Evolutionary conservation across 2,888 invertebrate genomes (phyloP), one percentile per base, ranked within the genome.

Genomic region (Coremacera marginata): DNA sequence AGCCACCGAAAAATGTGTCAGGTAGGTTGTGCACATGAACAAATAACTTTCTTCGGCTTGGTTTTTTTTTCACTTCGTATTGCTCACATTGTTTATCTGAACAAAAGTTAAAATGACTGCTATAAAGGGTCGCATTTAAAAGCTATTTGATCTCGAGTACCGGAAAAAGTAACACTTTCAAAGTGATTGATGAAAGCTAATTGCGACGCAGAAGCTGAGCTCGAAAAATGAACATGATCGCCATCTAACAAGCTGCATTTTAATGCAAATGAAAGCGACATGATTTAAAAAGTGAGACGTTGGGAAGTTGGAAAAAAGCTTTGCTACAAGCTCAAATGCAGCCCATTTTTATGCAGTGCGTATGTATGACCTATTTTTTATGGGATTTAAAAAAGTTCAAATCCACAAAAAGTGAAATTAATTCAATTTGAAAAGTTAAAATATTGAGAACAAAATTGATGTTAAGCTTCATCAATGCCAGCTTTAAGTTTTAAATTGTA

Each of bases 121-220:
- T 44, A 11, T 44, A 44, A 44, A 44, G 44, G 44, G 44, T 44
- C 44, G 4, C 44, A 44, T 44, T 44, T 11, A 44, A 44, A 44
- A 44, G 44, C 44, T 44, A 44, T 4, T 44, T 44, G 44, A 63
- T 31, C 22, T 31, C 16, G 31, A 31, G 63, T n/a, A 65, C 34
- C 31, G n/a, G 31, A 16, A 44, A 44, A 44, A 44, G 44, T 44
- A 44, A 44, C 25, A 51, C 51, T 16, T 34, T 19, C 22, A 7
- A 67, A 8, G 22, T 78, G 77, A 78, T 79, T 78, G 81, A 81
- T 81, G 78, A 78, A 78, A 80, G 71, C 78, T 77, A 78, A 80
- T 79, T 79, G 72, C 65, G 25, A 22, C 74, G 52, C 52, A 34
- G 44, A 22, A 67, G 75, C 27, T 67, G 60, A 16, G 67, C 25